These are phyloP conservation scores for Falco concolor DNA, from an alignment of 2,797 vertebrate species.

Conservation along the genomic window DNA sequence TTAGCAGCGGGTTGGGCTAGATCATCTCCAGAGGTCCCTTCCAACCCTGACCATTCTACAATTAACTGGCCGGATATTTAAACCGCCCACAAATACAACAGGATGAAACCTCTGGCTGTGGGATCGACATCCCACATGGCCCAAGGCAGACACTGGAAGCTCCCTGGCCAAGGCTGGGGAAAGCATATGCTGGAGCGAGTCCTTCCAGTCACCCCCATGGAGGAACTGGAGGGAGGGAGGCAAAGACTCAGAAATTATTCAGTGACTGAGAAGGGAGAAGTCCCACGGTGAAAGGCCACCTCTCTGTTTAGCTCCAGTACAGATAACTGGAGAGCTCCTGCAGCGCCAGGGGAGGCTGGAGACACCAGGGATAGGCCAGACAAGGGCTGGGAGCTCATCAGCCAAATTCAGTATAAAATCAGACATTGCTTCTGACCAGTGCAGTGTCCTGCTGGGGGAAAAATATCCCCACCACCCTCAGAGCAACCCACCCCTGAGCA, in stretches of 20 bases:
- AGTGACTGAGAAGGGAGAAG: background rate
- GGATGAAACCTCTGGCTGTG: background rate
- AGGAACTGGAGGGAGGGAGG: background rate
- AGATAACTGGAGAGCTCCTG: background rate
- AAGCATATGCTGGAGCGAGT: background rate
- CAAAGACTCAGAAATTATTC: background rate
- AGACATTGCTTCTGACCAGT: background rate
- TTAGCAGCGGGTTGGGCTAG: too few species aligned
- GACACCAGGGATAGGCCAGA: background rate
- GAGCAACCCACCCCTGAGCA: rapidly evolving
- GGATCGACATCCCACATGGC: rapidly evolving
- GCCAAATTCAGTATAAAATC: background rate
- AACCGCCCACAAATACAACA: background rate
- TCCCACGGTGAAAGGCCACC: background rate
- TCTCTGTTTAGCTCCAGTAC: background rate
- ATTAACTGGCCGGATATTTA: background rate
- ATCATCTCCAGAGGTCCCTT: too few species aligned
- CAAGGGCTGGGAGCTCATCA: background rate
- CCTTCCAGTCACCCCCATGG: background rate
- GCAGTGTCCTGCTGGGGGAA: background rate
- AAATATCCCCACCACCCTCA: background rate
- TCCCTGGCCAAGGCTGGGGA: background rate
- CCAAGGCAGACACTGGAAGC: background rate
- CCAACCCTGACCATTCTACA: too few species aligned
- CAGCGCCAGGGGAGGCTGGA: background rate